A percentile compares a stretch with the other conserved stretches of the same genome.
These are phyloP conservation scores for Drosophila orosa DNA, from an alignment of 1,140 invertebrate genomes.

Conservation along the genomic window DNA sequence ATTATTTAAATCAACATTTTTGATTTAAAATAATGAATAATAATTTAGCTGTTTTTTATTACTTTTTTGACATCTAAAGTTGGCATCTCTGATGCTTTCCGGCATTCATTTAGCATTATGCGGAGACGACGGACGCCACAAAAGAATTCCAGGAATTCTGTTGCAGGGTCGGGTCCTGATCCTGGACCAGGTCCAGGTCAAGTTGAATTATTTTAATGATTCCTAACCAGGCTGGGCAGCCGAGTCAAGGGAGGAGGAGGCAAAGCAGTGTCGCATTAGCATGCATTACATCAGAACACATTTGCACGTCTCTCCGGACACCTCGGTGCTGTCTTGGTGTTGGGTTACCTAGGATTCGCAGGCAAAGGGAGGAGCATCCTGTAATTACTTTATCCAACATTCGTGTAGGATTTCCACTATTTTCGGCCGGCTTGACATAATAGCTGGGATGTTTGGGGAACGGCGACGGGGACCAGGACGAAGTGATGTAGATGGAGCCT, in stretches of 20 bases:
- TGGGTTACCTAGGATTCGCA: constrained; percentile 10
- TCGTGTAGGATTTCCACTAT: constrained; percentile 72
- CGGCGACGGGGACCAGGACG: too few species aligned
- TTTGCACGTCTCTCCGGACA: constrained; percentile 10
- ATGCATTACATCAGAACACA: constrained; percentile 66
- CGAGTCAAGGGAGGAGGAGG: neutral
- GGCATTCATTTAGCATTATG: constrained; percentile 36
- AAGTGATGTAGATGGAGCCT: constrained; percentile 11
- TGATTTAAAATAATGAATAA: too few species aligned
- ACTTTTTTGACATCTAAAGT: too few species aligned
- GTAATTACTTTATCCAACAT: constrained; percentile 70
- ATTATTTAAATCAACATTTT: neutral
- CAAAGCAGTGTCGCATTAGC: constrained; percentile 53
- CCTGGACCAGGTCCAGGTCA: constrained; percentile 39
- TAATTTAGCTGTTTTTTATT: neutral
- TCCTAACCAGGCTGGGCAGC: constrained; percentile 24
- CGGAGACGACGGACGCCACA: constrained; percentile 16
- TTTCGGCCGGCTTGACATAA: constrained; percentile 56
- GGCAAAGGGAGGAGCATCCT: constrained; percentile 39
- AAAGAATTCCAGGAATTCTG: constrained; percentile 44
- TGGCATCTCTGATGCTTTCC: neutral
- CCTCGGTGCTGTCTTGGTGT: constrained; percentile 4
- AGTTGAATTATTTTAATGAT: constrained; percentile 68
- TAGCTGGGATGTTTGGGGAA: constrained; percentile 21
- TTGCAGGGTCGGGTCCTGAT: constrained; percentile 14